Conservation (phyloP, 2,113 vertebrate genomes). For the Rostratula benghalensis region DNA sequence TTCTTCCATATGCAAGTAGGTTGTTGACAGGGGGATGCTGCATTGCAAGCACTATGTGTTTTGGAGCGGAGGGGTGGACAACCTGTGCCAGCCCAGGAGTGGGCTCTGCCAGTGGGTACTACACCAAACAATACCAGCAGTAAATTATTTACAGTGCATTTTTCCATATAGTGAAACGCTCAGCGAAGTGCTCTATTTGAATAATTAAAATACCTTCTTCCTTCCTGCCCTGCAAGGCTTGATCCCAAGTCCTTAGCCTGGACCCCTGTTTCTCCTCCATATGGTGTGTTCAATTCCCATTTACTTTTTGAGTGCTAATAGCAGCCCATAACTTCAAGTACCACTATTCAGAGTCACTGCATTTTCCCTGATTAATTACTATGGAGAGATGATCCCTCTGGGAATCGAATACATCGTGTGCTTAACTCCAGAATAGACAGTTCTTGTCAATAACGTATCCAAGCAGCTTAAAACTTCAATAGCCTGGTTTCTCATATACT, state of each 20-base stretch:
- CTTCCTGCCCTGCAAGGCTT: not conserved
- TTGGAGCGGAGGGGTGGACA: not conserved
- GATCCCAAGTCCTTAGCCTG: not conserved
- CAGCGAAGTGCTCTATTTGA: not conserved
- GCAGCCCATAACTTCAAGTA: not conserved
- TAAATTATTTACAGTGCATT: not conserved
- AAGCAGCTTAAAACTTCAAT: conserved; percentile 6
- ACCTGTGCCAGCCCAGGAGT: fast-evolving
- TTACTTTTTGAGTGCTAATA: not conserved
- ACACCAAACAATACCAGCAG: not conserved
- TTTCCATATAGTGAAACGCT: not conserved
- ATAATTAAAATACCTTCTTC: not conserved
- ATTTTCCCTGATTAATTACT: conserved; percentile 33
- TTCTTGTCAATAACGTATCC: conserved; percentile 11
- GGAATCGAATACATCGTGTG: conserved; percentile 19
- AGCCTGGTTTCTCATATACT: conserved; percentile 1
- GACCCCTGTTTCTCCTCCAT: not conserved
- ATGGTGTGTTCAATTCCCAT: not conserved
- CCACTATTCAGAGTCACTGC: conserved; percentile 8
- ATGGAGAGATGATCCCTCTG: not conserved
- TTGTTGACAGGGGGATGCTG: not conserved
- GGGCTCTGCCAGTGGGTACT: not conserved
- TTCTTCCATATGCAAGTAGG: not conserved
- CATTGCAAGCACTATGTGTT: not conserved
- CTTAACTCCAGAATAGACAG: conserved; percentile 25